Evolutionary conservation across 1,140 invertebrate species (phyloP), one percentile per base, ranked within the genome.

Genomic region (Plectrocnemia conspersa): DNA sequence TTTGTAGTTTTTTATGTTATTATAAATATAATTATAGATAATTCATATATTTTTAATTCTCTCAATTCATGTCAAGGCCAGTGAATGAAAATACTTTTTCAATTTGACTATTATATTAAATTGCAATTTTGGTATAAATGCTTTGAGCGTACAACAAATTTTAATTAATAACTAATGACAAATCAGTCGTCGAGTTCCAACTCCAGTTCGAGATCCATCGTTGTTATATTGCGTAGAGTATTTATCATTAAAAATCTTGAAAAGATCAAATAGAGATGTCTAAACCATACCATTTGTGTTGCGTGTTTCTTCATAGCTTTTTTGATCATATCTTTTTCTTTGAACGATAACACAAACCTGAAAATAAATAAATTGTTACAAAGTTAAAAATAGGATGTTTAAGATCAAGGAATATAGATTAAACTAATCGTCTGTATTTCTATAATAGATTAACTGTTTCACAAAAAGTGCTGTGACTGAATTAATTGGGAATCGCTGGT

Each of bases 231-330:
- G 59, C 84, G 78, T 42, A 91, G 75, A 2, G 89, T 91, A 67
- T 97, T 97, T 7, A 96, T 86, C 25, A 92, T 78, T 68, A 92
- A 86, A 66, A 95, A 97, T 22, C 92, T 81, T 23, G 92, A 95
- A 75, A 95, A 93, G 38, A 85, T 69, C 62, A 97, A 82, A 67
- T 95, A 97, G 4, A 97, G 74, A 65, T 83, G 82, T 56, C 94
- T 79, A 69, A 92, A 97, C 94, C 94, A 98, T 10, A 91, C 81
- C 69, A 92, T 83, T 70, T 98, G 94, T 11, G 90, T 91, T 62
- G 79, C 72, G 69, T 98, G 93, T 56, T 80, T 77, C 52, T 74
- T 76, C 92, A 97, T 96, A 2, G 93, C 92, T 61, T 77, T 71
- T 70, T 85, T 72, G 33, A 86, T 68, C 27, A 75, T 65, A 2